A percentile compares a stretch with the other conserved stretches of the same genome.
phyloP scores from a whole-genome alignment of 2,797 vertebrate species.

The Nannoperca australis region DNA sequence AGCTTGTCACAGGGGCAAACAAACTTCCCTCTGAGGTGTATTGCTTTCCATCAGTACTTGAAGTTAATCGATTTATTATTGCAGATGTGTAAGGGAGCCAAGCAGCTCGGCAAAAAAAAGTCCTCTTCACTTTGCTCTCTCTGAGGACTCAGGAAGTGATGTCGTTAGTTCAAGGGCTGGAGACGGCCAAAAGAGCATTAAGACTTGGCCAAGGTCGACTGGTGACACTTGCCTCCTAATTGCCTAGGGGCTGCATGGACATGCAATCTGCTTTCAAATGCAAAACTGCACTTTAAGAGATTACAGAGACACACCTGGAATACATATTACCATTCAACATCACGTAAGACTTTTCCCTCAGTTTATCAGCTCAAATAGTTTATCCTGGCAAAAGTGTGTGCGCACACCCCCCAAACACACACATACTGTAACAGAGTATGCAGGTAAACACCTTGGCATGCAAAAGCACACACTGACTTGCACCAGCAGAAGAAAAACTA shows the following conservation, averaged over 20 bases:
- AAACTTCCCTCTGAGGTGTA: slow-evolving; percentile 24
- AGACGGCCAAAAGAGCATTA: slow-evolving; percentile 71
- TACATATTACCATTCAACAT: slow-evolving; percentile 72
- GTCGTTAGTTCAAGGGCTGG: slow-evolving; percentile 62
- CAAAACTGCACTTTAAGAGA: slow-evolving; percentile 81
- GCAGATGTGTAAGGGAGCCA: slow-evolving; percentile 24
- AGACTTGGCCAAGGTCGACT: slow-evolving; percentile 75
- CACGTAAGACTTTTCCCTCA: slow-evolving; percentile 51
- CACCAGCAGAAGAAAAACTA: slow-evolving; percentile 29
- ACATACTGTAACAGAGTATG: slow-evolving; percentile 24
- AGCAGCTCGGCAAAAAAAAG: slow-evolving; percentile 11
- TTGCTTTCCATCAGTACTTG: slow-evolving; percentile 34
- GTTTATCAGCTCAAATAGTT: slow-evolving; percentile 61
- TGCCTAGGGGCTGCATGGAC: slow-evolving; percentile 63
- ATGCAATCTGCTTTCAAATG: slow-evolving; percentile 78
- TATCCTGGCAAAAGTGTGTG: slow-evolving; percentile 14
- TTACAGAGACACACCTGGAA: slow-evolving; percentile 78
- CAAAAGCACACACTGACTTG: slow-evolving; percentile 32
- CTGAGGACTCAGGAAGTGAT: slow-evolving; percentile 53
- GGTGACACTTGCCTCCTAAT: slow-evolving; percentile 77
- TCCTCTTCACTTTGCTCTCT: slow-evolving; percentile 23
- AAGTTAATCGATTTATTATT: slow-evolving; percentile 59
- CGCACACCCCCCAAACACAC: slow-evolving; percentile 2
- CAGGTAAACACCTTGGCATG: slow-evolving; percentile 28
- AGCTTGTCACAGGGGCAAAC: slow-evolving; percentile 31